Conservation (phyloP, 1,140 invertebrate genomes). For the Macrotrachela quadricornifera region DNA sequence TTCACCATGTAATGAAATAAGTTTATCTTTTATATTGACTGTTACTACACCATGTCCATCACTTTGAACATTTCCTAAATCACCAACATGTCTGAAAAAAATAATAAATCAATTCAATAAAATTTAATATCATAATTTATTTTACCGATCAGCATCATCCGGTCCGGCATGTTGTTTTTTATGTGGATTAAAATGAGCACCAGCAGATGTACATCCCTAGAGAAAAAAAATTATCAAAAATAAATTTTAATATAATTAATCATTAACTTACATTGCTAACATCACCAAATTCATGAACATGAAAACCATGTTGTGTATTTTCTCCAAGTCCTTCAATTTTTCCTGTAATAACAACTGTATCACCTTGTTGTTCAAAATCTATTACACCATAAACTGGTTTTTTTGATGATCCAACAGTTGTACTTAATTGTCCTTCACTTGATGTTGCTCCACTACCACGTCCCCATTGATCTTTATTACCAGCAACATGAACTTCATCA, state of each 20-base stretch:
- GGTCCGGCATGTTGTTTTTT: constrained; percentile 66
- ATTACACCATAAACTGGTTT: too few species aligned
- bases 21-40: background rate
- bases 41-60: constrained; percentile 19
- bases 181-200: constrained; percentile 76
- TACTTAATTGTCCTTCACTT: too few species aligned
- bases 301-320: constrained; percentile 18
- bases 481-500: too few species aligned
- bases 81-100: constrained; percentile 48
- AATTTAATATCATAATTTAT: constrained; percentile 58
- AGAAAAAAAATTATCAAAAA: too few species aligned
- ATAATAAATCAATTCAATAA: constrained; percentile 30
- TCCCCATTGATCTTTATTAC: too few species aligned
- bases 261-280: constrained; percentile 13
- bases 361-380: too few species aligned
- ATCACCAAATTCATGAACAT: constrained; percentile 24
- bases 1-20: constrained; percentile 48
- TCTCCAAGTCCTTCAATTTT: background rate
- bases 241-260: constrained; percentile 35
- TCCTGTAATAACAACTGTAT: background rate
- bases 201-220: constrained; percentile 70
- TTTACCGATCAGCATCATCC: constrained; percentile 41
- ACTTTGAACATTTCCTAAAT: constrained; percentile 59
- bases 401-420: too few species aligned
- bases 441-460: too few species aligned